Evolutionary conservation across 2,113 vertebrate species (phyloP).

Genomic region (Hippoglossus stenolepis): DNA sequence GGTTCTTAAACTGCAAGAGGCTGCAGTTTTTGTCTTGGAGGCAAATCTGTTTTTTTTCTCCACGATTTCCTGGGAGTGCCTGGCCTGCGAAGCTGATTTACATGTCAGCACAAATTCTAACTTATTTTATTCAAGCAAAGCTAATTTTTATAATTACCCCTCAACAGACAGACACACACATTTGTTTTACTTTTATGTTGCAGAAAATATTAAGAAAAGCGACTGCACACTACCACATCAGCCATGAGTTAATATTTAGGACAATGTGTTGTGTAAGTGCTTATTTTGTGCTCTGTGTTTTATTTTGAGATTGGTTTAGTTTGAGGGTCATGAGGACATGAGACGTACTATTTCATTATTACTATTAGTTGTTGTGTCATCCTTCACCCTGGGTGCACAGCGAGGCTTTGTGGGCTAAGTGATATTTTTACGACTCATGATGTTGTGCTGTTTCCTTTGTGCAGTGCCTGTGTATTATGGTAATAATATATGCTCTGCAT

Average conservation of each 20-base stretch:
- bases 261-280: neutral
- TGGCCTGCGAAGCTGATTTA: slow-evolving; percentile 4
- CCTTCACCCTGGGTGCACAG: neutral
- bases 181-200: neutral
- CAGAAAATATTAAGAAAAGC: neutral
- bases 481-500: slow-evolving; percentile 70
- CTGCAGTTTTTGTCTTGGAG: slow-evolving; percentile 50
- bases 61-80: no score
- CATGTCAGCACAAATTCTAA: slow-evolving; percentile 52
- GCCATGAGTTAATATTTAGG: neutral
- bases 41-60: slow-evolving; percentile 34
- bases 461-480: slow-evolving; percentile 71
- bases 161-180: neutral
- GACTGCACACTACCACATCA: neutral
- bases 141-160: slow-evolving; percentile 56
- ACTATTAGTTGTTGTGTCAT: slow-evolving; percentile 24
- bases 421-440: slow-evolving; percentile 62
- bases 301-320: neutral
- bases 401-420: slow-evolving; percentile 41
- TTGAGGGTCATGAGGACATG: neutral
- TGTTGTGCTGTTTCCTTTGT: slow-evolving; percentile 49
- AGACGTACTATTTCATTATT: neutral
- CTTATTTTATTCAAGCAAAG: slow-evolving; percentile 49
- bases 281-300: neutral
- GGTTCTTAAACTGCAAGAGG: slow-evolving; percentile 42